phyloP scores from a whole-genome alignment of 2,888 invertebrate genomes.

The Exocentrus adspersus region DNA sequence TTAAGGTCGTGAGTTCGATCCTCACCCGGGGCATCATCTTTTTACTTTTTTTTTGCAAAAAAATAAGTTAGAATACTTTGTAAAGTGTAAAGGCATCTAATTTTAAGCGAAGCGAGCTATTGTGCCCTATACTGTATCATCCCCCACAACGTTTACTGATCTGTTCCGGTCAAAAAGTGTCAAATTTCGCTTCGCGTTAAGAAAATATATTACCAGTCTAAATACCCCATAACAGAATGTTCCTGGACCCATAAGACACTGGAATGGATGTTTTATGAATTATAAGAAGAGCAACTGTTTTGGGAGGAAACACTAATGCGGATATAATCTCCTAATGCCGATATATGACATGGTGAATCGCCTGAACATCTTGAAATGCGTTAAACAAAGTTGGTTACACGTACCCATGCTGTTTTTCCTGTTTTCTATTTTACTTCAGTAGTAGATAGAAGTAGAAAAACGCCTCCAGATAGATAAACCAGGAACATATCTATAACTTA shows the following conservation, averaged over 20 bases:
- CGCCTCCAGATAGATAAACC: too few species aligned
- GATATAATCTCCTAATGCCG: background rate
- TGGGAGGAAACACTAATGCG: background rate
- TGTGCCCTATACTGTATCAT: too few species aligned
- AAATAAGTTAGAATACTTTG: background rate
- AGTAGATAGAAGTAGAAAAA: too few species aligned
- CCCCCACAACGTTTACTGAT: slow-evolving; percentile 5
- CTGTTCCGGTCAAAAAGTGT: slow-evolving; percentile 26
- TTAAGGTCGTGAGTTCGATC: slow-evolving; percentile 97
- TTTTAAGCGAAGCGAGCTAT: too few species aligned
- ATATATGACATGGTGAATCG: background rate
- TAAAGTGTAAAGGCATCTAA: too few species aligned
- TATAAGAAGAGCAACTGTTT: slow-evolving; percentile 6
- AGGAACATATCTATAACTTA: too few species aligned
- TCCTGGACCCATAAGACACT: background rate
- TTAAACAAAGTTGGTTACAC: too few species aligned
- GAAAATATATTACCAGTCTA: slow-evolving; percentile 22
- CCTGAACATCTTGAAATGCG: too few species aligned
- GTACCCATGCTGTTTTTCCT: too few species aligned
- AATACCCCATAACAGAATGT: slow-evolving; percentile 1
- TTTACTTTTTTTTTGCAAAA: background rate
- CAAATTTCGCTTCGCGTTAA: slow-evolving; percentile 22
- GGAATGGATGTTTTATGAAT: slow-evolving; percentile 18
- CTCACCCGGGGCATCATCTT: slow-evolving; percentile 84
- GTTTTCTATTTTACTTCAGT: too few species aligned